Percentiles rank a stretch among this genome's conserved stretches.
phyloP scores from a whole-genome alignment of 2,113 vertebrate species.

The Rattus norvegicus region DNA sequence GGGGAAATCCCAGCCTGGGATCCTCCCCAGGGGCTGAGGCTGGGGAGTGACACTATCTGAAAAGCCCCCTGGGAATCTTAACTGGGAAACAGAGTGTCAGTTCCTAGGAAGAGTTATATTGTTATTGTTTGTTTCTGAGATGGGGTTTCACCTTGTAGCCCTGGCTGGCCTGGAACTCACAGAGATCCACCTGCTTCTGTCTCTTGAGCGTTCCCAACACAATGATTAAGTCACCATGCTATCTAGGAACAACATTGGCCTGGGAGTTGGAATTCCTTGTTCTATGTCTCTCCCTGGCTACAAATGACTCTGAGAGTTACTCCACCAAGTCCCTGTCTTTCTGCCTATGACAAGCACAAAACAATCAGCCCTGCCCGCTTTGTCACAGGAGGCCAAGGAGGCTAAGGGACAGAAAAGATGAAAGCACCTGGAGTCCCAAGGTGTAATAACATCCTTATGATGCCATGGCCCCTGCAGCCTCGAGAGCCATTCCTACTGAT shows the following conservation, averaged over 20 bases:
- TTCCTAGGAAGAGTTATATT: background rate
- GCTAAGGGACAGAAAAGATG: background rate
- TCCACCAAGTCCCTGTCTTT: background rate
- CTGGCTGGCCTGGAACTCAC: background rate
- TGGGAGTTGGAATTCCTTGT: background rate
- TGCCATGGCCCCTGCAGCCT: background rate
- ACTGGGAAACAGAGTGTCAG: background rate
- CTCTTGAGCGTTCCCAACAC: background rate
- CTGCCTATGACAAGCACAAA: background rate
- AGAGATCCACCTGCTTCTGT: background rate
- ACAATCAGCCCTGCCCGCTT: rapidly evolving
- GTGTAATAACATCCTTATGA: background rate
- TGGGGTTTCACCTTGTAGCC: background rate
- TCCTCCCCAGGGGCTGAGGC: background rate
- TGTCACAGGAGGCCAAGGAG: background rate
- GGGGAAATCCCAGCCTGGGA: rapidly evolving
- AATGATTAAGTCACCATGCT: background rate
- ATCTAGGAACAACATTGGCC: background rate
- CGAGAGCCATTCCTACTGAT: background rate
- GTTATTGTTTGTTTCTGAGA: background rate
- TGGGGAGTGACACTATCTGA: background rate
- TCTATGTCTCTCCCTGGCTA: background rate
- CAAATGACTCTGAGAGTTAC: background rate
- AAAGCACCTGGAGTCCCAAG: background rate
- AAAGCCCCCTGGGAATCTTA: background rate